A percentile compares a stretch with the other conserved stretches of the same genome.
Conservation (phyloP, 2,113 vertebrate genomes). For the Psilopogon haemacephalus region DNA sequence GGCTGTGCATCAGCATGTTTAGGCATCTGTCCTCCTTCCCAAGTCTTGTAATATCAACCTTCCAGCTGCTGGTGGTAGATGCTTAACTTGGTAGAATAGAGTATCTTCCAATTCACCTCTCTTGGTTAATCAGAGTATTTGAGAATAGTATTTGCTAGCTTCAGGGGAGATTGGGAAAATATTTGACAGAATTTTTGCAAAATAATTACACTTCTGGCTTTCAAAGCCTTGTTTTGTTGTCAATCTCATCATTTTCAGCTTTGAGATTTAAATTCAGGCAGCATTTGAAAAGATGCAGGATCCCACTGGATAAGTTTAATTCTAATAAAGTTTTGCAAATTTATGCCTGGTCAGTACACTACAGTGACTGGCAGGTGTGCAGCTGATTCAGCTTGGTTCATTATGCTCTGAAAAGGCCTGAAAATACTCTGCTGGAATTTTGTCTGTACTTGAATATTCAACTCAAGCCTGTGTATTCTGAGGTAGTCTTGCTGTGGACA, state of each 20-base stretch:
- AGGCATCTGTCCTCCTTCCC: neutral
- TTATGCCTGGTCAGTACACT: neutral
- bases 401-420: neutral
- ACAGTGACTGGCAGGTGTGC: neutral
- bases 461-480: neutral
- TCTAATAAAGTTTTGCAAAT: neutral
- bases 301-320: neutral
- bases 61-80: neutral
- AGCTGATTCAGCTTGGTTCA: neutral
- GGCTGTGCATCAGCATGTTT: neutral
- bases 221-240: neutral
- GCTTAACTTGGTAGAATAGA: neutral
- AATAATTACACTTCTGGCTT: neutral
- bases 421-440: neutral
- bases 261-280: neutral
- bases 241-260: neutral
- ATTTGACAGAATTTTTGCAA: neutral
- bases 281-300: neutral
- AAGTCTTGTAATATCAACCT: neutral
- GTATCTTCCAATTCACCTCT: neutral
- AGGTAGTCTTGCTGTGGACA: neutral
- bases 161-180: neutral
- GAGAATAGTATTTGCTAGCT: neutral
- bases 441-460: slow-evolving; percentile 11
- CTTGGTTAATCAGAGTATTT: neutral